Evolutionary conservation across 1,140 invertebrate genomes (phyloP), one percentile per base, ranked within the genome.

Genomic region (Ptiloglossa arizonensis): DNA sequence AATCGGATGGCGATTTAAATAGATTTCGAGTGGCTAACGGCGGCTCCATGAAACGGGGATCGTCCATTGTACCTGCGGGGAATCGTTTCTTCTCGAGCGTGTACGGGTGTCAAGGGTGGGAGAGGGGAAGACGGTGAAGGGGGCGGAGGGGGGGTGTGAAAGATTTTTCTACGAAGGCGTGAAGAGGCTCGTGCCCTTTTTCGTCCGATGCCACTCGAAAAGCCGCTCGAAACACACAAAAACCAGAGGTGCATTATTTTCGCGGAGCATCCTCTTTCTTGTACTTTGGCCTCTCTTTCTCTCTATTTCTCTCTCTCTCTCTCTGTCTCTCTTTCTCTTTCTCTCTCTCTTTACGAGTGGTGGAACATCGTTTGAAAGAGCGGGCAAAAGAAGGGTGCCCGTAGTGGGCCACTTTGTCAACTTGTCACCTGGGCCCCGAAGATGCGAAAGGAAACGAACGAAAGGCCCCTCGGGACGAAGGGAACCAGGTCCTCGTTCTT

Each of bases 1-100:
- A 89, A 88, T 90, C 87, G 85, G 83, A 90, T 90, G 81, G 85
- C 77, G 74, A 86, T 90, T 89, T 90, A 90, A 90, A 90, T 89
- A 82, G 89, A 86, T 89, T 86, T 90, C 85, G 85, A 90, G 85
- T 88, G 82, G 80, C 78, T 27, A 56, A 54, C 76, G 52, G 54
- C 57, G 63, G 70, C 48, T 54, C 38, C 54, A 52, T 29, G 66
- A 60, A 41, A 70, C 50, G 62, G 41, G 11, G 72, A 62, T 71
- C 77, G 60, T 19, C 54, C 38, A 72, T 81, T 79, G 60, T 75
- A 67, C 57, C 75, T 62, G 63, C 81, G 70, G 64, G 79, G 73
- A 68, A 83, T 82, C 77, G 63, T 75, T 86, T 85, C 77, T 56
- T 73, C 73, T 41, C 22, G n/a, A n/a, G n/a, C n/a, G n/a, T n/a